Evolutionary conservation across 2,113 vertebrate species (phyloP).

Genomic region (Sinocyclocheilus maitianheensis): DNA sequence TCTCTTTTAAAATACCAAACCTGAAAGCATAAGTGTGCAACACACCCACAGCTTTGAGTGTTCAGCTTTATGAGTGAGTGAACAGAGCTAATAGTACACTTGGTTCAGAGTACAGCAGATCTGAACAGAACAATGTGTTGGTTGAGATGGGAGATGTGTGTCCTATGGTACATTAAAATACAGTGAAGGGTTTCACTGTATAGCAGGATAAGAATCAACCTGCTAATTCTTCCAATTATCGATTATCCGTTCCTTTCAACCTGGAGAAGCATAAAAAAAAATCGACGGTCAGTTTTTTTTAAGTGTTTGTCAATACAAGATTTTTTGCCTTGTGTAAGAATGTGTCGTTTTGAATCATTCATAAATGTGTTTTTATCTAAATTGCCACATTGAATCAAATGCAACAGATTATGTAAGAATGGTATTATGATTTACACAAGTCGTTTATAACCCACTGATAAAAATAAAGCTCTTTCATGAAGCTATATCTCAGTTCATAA

Average conservation of each 20-base stretch:
- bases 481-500: not conserved
- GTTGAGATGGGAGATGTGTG: conserved; percentile 27
- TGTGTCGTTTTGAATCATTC: not conserved
- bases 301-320: not conserved
- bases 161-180: conserved; percentile 51
- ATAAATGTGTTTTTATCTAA: not conserved
- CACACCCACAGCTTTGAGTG: conserved; percentile 11
- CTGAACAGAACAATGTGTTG: conserved; percentile 30
- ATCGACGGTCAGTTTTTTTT: not conserved
- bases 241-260: conserved; percentile 52
- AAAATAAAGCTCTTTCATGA: not conserved
- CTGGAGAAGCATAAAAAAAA: conserved; percentile 25
- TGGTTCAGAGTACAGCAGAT: conserved; percentile 29
- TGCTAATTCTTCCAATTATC: conserved; percentile 32
- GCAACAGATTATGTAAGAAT: not conserved
- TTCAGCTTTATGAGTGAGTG: conserved; percentile 14
- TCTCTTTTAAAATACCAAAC: conserved; percentile 26
- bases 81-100: conserved; percentile 40
- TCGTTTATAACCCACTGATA: not conserved
- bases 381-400: not conserved
- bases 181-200: conserved; percentile 48
- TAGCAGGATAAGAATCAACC: conserved; percentile 42
- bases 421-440: not conserved
- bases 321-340: conserved; percentile 47
- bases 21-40: not conserved